phyloP scores from a whole-genome alignment of 2,797 vertebrate species.

The Enteromius anoplus region DNA sequence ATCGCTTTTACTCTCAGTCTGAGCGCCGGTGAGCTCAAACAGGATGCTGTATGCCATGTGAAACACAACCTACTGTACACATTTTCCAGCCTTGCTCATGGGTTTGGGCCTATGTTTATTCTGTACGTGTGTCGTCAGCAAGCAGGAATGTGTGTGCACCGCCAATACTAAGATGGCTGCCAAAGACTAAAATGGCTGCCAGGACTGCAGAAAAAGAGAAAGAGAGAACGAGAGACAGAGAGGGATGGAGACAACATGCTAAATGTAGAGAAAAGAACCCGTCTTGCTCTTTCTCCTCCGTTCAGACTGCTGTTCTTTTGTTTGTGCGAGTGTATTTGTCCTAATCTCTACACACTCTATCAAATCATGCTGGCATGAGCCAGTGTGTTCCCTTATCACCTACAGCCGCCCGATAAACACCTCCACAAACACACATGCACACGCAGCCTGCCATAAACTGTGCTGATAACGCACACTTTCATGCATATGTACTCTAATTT shows the following conservation, averaged over 20 bases:
- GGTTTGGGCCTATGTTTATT: conserved; percentile 52
- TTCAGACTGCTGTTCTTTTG: conserved; percentile 81
- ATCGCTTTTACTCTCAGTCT: background rate
- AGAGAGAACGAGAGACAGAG: conserved; percentile 64
- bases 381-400: conserved; percentile 76
- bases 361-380: conserved; percentile 77
- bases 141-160: conserved; percentile 82
- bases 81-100: conserved; percentile 37
- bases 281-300: conserved; percentile 44
- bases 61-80: conserved; percentile 41
- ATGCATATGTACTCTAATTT: conserved; percentile 21
- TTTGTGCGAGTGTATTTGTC: conserved; percentile 45
- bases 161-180: conserved; percentile 96
- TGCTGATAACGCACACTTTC: conserved; percentile 26
- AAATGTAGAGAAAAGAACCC: conserved; percentile 52
- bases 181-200: conserved; percentile 92
- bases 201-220: conserved; percentile 80
- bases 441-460: conserved; percentile 22
- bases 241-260: conserved; percentile 61
- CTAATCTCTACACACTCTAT: conserved; percentile 80
- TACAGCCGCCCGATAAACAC: conserved; percentile 78
- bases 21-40: conserved; percentile 3
- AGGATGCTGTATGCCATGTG: conserved; percentile 16
- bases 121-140: conserved; percentile 75
- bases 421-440: conserved; percentile 57